phyloP scores from a whole-genome alignment of 2,888 invertebrate genomes.

The Arenicola marina region DNA sequence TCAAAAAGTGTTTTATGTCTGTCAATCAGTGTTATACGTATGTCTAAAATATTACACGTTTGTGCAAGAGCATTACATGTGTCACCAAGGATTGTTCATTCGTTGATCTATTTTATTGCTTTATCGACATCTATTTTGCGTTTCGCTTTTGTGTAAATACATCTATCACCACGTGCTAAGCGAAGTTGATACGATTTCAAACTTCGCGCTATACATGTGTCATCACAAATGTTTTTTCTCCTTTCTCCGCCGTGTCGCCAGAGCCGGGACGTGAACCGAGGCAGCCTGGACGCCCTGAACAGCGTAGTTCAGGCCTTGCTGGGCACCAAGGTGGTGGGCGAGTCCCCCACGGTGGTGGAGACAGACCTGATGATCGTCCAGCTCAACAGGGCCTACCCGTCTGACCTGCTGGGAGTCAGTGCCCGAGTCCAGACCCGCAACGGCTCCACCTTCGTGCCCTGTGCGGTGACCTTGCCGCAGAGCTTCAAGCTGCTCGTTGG shows the following conservation, averaged over 20 bases:
- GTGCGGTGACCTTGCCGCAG: not conserved
- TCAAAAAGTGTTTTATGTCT: no score
- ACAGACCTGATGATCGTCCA: conserved; percentile 3
- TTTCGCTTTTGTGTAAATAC: no score
- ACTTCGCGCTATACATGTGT: no score
- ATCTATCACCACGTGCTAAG: no score
- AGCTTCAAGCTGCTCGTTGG: not conserved
- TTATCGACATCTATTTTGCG: no score
- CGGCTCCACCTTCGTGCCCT: not conserved
- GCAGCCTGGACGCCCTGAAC: not conserved
- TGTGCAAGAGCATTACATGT: no score
- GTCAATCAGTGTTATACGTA: no score
- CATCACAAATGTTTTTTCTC: no score
- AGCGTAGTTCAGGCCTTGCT: not conserved
- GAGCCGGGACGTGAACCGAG: not conserved
- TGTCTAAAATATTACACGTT: no score
- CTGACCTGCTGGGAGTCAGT: not conserved
- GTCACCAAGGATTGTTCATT: no score
- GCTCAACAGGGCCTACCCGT: not conserved
- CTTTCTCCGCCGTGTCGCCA: not conserved
- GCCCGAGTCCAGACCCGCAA: not conserved
- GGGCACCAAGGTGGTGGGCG: conserved; percentile 8
- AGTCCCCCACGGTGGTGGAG: conserved; percentile 4
- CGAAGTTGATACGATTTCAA: no score
- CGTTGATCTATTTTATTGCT: no score